Conservation (phyloP, 2,888 invertebrate species). For the Drosophila vallismaia region DNA sequence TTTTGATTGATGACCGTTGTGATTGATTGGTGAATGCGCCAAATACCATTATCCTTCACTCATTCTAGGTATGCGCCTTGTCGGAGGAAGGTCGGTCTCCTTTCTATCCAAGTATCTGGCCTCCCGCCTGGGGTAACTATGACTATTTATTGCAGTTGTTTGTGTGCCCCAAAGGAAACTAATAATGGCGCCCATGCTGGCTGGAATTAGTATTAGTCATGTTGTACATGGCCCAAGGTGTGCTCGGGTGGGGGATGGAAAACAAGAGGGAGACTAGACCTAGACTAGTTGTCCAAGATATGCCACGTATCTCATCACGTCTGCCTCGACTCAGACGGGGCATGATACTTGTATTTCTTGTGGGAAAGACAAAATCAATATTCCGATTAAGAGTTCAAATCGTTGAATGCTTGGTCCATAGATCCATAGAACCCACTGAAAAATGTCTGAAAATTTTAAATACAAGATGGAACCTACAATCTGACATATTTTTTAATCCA, state of each 20-base stretch:
- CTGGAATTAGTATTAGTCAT: conserved; percentile 46
- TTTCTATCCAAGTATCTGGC: background rate
- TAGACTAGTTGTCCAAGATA: conserved; percentile 42
- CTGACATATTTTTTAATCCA: background rate
- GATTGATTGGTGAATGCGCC: conserved; percentile 52
- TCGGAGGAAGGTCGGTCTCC: too few relatives aligned
- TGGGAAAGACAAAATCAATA: conserved; percentile 70
- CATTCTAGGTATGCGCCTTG: conserved; percentile 9
- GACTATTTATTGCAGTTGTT: conserved; percentile 73
- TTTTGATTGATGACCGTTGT: conserved; percentile 41
- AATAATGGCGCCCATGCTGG: conserved; percentile 31
- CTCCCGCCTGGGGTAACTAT: conserved; percentile 59
- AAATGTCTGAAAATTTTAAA: too few relatives aligned
- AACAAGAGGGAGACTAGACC: background rate
- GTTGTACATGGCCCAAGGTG: conserved; percentile 35
- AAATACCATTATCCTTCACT: conserved; percentile 51
- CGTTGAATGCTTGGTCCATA: background rate
- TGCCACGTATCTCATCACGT: conserved; percentile 51
- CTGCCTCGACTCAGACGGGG: conserved; percentile 42
- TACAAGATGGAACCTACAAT: too few relatives aligned
- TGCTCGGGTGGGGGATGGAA: conserved; percentile 10
- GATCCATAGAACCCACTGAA: too few relatives aligned
- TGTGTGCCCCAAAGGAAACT: conserved; percentile 50
- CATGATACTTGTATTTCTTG: conserved; percentile 20
- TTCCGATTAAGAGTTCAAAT: conserved; percentile 21